Conservation (phyloP, 2,113 vertebrate genomes). For the Vulpes ferrilata region DNA sequence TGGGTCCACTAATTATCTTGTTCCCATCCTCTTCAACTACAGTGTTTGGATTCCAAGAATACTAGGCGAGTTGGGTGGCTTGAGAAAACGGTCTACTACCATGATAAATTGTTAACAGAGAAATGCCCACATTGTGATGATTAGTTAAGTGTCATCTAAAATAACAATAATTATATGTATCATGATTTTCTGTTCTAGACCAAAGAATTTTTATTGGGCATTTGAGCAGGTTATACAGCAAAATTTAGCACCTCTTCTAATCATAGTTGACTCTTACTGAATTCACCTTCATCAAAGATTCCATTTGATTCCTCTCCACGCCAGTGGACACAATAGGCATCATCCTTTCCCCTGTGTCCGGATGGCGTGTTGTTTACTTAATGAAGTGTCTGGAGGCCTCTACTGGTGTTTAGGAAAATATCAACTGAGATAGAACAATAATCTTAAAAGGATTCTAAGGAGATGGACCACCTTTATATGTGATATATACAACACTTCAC, state of each 20-base stretch:
- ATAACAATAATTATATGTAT: neutral
- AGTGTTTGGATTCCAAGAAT: conserved; percentile 14
- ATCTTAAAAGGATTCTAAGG: conserved; percentile 20
- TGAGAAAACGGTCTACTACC: conserved; percentile 2
- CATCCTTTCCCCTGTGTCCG: neutral
- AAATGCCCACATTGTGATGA: neutral
- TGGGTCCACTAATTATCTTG: neutral
- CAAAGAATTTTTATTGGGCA: neutral
- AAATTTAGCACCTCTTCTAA: neutral
- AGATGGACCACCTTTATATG: neutral
- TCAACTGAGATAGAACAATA: conserved; percentile 53
- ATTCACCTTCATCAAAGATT: neutral
- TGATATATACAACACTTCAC: neutral
- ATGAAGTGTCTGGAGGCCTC: conserved; percentile 82
- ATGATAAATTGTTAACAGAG: neutral
- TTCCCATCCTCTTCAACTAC: neutral
- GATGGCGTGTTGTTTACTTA: conserved; percentile 68
- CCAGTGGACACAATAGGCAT: neutral
- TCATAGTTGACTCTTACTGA: neutral
- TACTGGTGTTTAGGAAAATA: conserved; percentile 80
- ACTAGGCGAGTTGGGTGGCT: neutral
- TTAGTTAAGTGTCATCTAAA: neutral
- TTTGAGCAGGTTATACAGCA: neutral
- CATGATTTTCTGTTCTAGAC: neutral
- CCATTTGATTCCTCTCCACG: neutral